phyloP scores from a whole-genome alignment of 1,140 invertebrate species.

The Pissodes strobi region DNA sequence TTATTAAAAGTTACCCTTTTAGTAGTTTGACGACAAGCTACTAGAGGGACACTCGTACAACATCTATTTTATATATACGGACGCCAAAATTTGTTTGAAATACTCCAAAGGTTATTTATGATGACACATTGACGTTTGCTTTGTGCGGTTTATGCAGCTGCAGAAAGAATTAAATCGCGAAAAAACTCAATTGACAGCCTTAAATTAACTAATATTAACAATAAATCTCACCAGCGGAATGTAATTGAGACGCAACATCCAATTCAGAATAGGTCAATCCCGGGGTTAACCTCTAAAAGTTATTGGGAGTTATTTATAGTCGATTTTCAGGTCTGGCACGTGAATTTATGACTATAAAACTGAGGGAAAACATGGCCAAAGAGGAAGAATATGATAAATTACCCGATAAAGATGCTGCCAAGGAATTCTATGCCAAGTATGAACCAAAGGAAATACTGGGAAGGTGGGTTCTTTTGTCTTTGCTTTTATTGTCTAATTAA shows the following conservation, averaged over 20 bases:
- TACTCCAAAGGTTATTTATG: too few species aligned
- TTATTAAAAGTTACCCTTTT: too few species aligned
- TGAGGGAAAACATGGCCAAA: slow-evolving; percentile 67
- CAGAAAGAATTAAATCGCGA: too few species aligned
- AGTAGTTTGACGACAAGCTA: too few species aligned
- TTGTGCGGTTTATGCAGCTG: too few species aligned
- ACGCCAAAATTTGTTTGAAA: too few species aligned
- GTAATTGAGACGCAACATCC: slow-evolving; percentile 13
- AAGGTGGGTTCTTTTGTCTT: slow-evolving; percentile 71
- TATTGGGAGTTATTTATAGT: slow-evolving; percentile 35
- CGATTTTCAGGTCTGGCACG: slow-evolving; percentile 13
- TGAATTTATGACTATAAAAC: slow-evolving; percentile 19
- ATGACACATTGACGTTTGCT: too few species aligned
- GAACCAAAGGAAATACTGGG: slow-evolving; percentile 97
- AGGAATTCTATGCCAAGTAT: slow-evolving; percentile 97
- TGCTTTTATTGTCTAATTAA: slow-evolving; percentile 8
- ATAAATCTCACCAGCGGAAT: slow-evolving; percentile 16
- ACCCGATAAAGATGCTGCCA: slow-evolving; percentile 86
- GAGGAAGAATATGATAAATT: slow-evolving; percentile 79
- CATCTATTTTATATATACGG: too few species aligned
- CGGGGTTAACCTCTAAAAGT: slow-evolving; percentile 30
- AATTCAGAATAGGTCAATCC: background rate
- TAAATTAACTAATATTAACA: slow-evolving; percentile 22
- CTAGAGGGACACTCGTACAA: too few species aligned
- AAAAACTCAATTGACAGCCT: slow-evolving; percentile 13